Conservation (phyloP, 2,113 vertebrate species). For the Onychostoma macrolepis region DNA sequence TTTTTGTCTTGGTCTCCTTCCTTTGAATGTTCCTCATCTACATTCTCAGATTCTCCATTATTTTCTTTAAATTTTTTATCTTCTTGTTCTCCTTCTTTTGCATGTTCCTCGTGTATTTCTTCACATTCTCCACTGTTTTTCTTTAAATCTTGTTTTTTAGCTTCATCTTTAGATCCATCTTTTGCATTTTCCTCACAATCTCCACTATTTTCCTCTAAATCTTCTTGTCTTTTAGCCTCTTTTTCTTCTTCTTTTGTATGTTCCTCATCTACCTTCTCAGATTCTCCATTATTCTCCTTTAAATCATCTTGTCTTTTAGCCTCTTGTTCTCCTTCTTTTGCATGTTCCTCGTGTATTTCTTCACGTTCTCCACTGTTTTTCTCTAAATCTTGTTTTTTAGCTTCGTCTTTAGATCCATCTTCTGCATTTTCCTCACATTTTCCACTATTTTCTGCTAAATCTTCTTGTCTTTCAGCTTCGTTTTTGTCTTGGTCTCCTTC, state of each 20-base stretch:
- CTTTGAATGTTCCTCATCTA: background rate
- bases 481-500: too few relatives aligned
- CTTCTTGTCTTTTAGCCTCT: background rate
- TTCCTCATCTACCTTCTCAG: background rate
- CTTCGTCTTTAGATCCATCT: background rate
- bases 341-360: too few relatives aligned
- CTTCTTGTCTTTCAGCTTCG: background rate
- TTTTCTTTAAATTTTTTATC: background rate
- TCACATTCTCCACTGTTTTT: background rate
- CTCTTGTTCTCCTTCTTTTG: background rate
- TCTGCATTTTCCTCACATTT: background rate
- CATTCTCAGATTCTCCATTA: background rate
- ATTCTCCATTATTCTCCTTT: background rate
- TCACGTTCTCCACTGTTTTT: background rate
- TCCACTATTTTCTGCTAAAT: background rate
- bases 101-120: background rate
- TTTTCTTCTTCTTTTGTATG: background rate
- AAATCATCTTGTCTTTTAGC: background rate
- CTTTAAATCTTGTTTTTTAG: background rate
- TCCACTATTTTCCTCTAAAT: background rate
- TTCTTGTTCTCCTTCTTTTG: background rate
- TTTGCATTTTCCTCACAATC: background rate
- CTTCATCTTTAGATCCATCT: background rate
- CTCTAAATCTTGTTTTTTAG: background rate
- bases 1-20: background rate